Evolutionary conservation across 2,797 vertebrate species (phyloP), one percentile per base, ranked within the genome.

Genomic region (Pangasius macronema): DNA sequence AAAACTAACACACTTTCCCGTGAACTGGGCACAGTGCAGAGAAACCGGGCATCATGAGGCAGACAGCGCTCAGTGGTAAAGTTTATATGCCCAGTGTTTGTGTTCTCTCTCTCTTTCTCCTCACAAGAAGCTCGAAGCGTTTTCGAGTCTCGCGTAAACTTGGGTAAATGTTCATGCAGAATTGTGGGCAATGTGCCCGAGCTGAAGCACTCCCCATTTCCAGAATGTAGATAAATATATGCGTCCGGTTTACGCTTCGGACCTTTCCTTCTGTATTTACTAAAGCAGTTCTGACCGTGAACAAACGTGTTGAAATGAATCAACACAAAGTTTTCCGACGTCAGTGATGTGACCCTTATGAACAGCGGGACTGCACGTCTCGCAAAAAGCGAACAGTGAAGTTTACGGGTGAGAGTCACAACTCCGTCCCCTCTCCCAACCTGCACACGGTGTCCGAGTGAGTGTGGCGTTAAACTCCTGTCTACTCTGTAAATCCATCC

Each of bases 401-500:
- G 76, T 91, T 87, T 91, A 61, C 92, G 90, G 46, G 91, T 91
- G 51, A 93, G 92, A 1, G 46, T 86, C 18, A 90, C 59, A 33
- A 89, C 85, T 86, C 95, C 94, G 46, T 91, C 91, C 39, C 86
- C 72, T 88, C 87, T 85, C 33, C 89, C 77, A 8, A 93, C 46
- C 84, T 82, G 67, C 14, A 94, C 55, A 68, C 89, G 75, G 84
- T 84, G 79, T 39, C 88, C 65, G 6, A 90, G 27, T 7, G 84
- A 90, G 57, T 80, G 88, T 2, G 90, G 87, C 14, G 91, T 91
- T 70, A 88, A 87, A 39, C 88, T 88, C 33, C 91, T 75, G 87
- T 95, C 94, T 88, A 92, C 80, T 33, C 53, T 86, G 83, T 93
- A 94, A 22, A 85, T 89, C 95, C 95, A 95, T 55, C 89, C 93